Percentiles rank a stretch among this genome's conserved stretches.
These are phyloP conservation scores for Dysdera silvatica DNA, from an alignment of 1,140 invertebrate genomes.

Conservation along the genomic window DNA sequence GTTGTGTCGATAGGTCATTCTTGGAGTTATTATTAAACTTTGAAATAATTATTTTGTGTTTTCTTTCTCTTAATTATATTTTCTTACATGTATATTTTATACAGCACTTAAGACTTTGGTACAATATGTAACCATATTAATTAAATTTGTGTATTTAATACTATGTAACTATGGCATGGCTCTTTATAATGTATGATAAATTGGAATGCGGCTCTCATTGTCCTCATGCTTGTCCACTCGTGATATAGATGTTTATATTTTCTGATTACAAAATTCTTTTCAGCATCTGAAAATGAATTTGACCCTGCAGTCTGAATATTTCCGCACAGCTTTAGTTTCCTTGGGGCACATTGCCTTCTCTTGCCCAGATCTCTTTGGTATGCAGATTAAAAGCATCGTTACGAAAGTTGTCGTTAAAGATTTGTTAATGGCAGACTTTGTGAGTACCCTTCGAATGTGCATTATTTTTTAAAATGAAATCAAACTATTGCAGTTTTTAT, in stretches of 20 bases:
- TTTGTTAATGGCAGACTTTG: slow-evolving; percentile 72
- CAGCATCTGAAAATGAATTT: slow-evolving; percentile 51
- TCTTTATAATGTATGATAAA: too few relatives aligned
- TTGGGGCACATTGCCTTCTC: slow-evolving; percentile 83
- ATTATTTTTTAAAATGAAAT: neutral
- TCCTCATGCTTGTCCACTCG: too few relatives aligned
- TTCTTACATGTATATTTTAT: too few relatives aligned
- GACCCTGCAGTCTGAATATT: slow-evolving; percentile 69
- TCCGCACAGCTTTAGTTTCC: slow-evolving; percentile 85
- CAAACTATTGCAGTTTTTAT: neutral
- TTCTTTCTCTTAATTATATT: too few relatives aligned
- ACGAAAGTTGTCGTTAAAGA: slow-evolving; percentile 93
- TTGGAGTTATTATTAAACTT: too few relatives aligned
- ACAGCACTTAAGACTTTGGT: too few relatives aligned
- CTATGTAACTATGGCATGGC: too few relatives aligned
- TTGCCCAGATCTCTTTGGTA: slow-evolving; percentile 79
- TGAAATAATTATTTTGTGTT: too few relatives aligned
- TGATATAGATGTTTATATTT: slow-evolving; percentile 9
- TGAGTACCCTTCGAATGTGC: neutral
- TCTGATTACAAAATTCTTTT: slow-evolving; percentile 23
- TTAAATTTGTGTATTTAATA: too few relatives aligned
- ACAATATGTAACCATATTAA: too few relatives aligned
- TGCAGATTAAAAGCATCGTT: slow-evolving; percentile 86
- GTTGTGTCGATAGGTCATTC: too few relatives aligned
- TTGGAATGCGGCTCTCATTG: too few relatives aligned